A percentile compares a stretch with the other conserved stretches of the same genome.
phyloP scores from a whole-genome alignment of 2,888 invertebrate species.

The Eupithecia inturbata region DNA sequence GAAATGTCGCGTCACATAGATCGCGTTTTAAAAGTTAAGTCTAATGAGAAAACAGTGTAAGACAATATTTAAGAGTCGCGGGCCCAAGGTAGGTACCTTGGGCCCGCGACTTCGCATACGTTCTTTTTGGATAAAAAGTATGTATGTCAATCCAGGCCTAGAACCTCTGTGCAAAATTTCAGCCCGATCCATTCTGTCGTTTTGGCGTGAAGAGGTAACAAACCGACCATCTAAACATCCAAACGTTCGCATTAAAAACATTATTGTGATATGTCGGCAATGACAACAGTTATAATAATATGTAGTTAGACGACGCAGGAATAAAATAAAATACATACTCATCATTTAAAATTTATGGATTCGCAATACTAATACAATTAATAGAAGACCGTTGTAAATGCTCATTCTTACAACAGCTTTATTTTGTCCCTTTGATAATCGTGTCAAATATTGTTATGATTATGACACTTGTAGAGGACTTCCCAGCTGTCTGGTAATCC shows the following conservation, averaged over 20 bases:
- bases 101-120: background rate
- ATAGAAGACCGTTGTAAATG: background rate
- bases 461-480: slow-evolving; percentile 58
- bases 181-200: background rate
- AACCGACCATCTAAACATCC: background rate
- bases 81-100: too few relatives aligned
- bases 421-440: slow-evolving; percentile 36
- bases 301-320: too few relatives aligned
- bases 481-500: slow-evolving; percentile 50
- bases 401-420: background rate
- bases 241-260: background rate
- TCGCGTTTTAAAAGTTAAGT: background rate
- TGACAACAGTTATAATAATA: background rate
- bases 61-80: background rate
- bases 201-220: background rate
- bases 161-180: background rate
- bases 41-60: background rate
- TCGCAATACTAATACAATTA: background rate
- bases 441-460: slow-evolving; percentile 55
- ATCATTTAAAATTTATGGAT: background rate
- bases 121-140: background rate
- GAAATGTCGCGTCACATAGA: background rate
- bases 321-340: background rate
- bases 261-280: background rate
- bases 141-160: background rate